Evolutionary conservation across 1,140 invertebrate genomes (phyloP).

Genomic region (Drosophila bocqueti): DNA sequence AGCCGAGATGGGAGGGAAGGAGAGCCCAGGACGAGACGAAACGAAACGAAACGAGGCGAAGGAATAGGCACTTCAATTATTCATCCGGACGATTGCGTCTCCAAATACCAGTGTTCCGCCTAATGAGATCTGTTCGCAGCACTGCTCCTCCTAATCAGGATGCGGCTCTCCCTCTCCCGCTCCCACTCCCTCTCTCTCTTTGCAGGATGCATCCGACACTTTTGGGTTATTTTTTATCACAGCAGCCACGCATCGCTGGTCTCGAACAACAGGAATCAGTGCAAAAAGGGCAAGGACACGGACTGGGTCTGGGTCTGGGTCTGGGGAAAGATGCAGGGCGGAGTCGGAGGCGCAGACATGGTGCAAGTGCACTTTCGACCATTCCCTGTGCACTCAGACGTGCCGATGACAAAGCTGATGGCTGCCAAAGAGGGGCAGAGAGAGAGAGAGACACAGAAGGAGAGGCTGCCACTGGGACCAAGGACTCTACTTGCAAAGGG

Average conservation of each 20-base stretch:
- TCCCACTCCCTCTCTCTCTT: background rate
- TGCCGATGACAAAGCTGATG: constrained; percentile 48
- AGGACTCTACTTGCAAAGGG: background rate
- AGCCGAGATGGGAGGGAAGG: background rate
- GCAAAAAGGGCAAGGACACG: constrained; percentile 47
- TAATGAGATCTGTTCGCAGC: constrained; percentile 42
- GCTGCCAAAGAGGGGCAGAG: background rate
- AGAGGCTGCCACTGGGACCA: background rate
- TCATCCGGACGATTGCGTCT: constrained; percentile 44
- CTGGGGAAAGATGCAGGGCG: constrained; percentile 2
- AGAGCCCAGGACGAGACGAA: background rate
- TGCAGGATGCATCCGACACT: constrained; percentile 42
- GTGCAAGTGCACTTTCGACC: constrained; percentile 26
- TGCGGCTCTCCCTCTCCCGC: background rate
- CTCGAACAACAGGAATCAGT: constrained; percentile 74
- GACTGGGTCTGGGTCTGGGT: background rate
- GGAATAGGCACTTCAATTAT: constrained; percentile 41
- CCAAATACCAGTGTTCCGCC: constrained; percentile 44
- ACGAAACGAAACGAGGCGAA: background rate
- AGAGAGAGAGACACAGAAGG: background rate
- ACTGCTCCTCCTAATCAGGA: constrained; percentile 25
- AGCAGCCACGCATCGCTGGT: constrained; percentile 73
- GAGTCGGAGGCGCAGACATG: constrained; percentile 12
- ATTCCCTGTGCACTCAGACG: constrained; percentile 63
- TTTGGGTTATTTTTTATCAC: constrained; percentile 76